These are phyloP conservation scores for Netelia melanura DNA, from an alignment of 2,888 invertebrate species.

Conservation along the genomic window DNA sequence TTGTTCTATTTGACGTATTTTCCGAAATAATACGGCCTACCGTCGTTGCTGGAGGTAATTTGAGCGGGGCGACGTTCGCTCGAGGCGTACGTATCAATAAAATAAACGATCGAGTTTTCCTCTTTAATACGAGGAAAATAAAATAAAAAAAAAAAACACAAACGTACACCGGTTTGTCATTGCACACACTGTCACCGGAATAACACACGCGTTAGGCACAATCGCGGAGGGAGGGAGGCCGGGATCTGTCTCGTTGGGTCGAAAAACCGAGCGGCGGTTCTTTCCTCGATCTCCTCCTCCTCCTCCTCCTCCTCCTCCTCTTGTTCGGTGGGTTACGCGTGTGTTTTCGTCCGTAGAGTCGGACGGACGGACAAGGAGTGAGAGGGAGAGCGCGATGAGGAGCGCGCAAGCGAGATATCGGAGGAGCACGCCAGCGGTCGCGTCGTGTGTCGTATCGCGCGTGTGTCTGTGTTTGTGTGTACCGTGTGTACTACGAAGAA, in stretches of 20 bases:
- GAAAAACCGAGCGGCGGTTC: constrained; percentile 23
- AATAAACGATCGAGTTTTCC: constrained; percentile 35
- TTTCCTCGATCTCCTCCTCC: background rate
- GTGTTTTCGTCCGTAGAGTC: constrained; percentile 61
- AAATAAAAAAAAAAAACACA: constrained; percentile 20
- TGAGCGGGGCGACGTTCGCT: background rate
- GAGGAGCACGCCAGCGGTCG: constrained; percentile 22
- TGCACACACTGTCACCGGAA: constrained; percentile 52
- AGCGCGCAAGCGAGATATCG: constrained; percentile 36
- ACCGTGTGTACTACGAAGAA: constrained; percentile 42
- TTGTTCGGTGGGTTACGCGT: constrained; percentile 31
- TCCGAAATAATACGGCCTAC: constrained; percentile 45
- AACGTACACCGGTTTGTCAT: constrained; percentile 48
- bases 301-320: background rate
- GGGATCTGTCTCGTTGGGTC: background rate
- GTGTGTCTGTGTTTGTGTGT: background rate
- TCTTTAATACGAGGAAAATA: constrained; percentile 27
- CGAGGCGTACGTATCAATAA: background rate
- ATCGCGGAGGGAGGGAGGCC: constrained; percentile 13
- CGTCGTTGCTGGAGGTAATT: background rate
- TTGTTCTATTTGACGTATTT: constrained; percentile 13
- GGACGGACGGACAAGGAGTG: constrained; percentile 62
- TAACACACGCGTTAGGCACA: constrained; percentile 8
- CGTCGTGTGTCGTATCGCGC: too few relatives aligned
- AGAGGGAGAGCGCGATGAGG: constrained; percentile 51